Evolutionary conservation across 1,140 invertebrate genomes (phyloP), one percentile per base, ranked within the genome.

Genomic region (Microplitis demolitor): DNA sequence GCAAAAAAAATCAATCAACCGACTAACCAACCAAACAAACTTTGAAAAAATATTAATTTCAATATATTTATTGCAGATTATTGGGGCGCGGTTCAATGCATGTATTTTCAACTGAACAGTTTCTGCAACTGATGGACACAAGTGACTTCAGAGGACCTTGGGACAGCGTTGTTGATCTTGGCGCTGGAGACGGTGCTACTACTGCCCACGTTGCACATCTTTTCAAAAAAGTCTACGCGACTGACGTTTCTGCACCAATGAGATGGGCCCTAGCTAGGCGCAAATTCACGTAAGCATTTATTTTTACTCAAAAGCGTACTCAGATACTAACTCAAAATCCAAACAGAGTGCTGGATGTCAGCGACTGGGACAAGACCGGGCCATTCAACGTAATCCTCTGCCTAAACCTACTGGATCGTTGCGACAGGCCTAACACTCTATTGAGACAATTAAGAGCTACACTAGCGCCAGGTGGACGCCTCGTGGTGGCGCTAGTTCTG

Each of bases 51-150:
- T 24, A 24, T 24, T 24, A 24, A 24, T 24, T 24, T 24, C 24
- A 4, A 11, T 9, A 24, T 74, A 39, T 71, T 60, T 74, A 35
- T 88, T 86, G 60, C 90, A 96, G 95, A 72, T 91, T 95, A 81
- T 87, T 97, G 6, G 90, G 92, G 14, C 89, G 96, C 54, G 96
- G 96, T 13, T 96, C 95, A 0, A 98, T 98, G 96, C 97, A 97
- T 87, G 94, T 98, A 2, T 91, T 96, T 75, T 97, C 96, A 0
- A 85, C 88, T 35, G 83, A 89, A 24, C 96, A 97, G 80, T 92
- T 96, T 72, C 86, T 89, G 74, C 82, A 87, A 69, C 87, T 97
- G 66, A 87, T 95, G 76, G 80, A 84, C 50, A 75, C 86, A 4
- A 81, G 87, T 80, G 77, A 79, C 87, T 80, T 80, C 69, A 71